Evolutionary conservation across 2,113 vertebrate species (phyloP).

Genomic region (Rhinogobius similis): DNA sequence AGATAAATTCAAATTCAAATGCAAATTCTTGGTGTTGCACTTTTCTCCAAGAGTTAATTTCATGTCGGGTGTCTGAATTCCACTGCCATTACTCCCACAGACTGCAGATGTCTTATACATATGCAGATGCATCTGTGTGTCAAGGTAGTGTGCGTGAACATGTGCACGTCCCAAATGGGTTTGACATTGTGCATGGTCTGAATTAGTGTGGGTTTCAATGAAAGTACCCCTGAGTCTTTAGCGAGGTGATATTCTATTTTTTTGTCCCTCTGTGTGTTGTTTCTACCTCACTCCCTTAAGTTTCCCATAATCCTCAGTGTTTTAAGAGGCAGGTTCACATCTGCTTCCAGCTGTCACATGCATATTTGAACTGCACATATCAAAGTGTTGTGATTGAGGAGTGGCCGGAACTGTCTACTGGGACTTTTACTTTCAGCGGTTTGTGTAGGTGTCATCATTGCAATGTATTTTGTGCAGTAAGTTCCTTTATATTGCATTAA

Average conservation of each 20-base stretch:
- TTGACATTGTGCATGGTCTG: background rate
- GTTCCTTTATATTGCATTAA: background rate
- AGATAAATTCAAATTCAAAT: no score
- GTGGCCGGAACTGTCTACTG: slow-evolving; percentile 27
- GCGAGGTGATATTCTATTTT: background rate
- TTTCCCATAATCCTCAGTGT: slow-evolving; percentile 19
- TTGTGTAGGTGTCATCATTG: slow-evolving; percentile 12
- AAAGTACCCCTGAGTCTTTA: background rate
- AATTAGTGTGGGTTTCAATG: background rate
- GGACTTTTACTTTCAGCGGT: slow-evolving; percentile 22
- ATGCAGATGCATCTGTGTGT: slow-evolving; percentile 17
- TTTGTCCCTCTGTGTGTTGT: slow-evolving; percentile 20
- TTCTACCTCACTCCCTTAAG: background rate
- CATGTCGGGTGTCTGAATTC: background rate
- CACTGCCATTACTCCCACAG: background rate
- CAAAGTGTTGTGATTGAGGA: slow-evolving; percentile 27
- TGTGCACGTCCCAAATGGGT: slow-evolving; percentile 12
- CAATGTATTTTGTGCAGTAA: background rate
- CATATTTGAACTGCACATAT: background rate
- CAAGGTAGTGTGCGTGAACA: background rate
- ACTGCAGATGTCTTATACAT: slow-evolving; percentile 1
- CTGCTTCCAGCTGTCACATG: slow-evolving; percentile 37
- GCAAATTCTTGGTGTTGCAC: background rate
- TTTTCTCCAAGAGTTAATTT: background rate
- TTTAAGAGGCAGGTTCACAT: slow-evolving; percentile 54